These are phyloP conservation scores for Streptopelia turtur DNA, from an alignment of 2,797 vertebrate genomes.

Conservation along the genomic window DNA sequence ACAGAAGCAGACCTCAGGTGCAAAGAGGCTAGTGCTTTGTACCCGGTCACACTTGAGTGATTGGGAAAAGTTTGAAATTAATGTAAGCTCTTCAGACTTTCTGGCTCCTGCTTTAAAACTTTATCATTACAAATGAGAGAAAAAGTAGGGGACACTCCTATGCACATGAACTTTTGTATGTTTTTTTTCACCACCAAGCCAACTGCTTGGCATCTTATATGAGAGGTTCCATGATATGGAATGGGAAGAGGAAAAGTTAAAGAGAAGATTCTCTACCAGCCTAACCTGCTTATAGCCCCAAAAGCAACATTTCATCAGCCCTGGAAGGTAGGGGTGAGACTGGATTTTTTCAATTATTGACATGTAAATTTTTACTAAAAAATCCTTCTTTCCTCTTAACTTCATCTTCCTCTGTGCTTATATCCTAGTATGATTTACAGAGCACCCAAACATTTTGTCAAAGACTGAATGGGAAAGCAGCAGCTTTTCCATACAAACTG, in stretches of 20 bases:
- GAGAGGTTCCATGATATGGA: neutral
- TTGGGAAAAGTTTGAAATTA: neutral
- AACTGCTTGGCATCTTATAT: neutral
- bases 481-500: conserved; percentile 20
- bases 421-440: conserved; percentile 26
- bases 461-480: conserved; percentile 12
- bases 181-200: neutral
- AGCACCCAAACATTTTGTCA: conserved; percentile 46
- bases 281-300: neutral
- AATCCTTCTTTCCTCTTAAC: neutral
- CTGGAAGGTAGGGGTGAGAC: neutral
- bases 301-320: neutral
- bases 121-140: neutral
- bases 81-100: neutral
- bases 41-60: neutral
- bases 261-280: neutral
- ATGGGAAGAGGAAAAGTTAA: neutral
- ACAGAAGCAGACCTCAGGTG: neutral
- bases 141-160: fast-evolving
- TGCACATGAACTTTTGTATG: neutral
- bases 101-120: neutral
- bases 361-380: neutral
- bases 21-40: neutral
- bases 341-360: neutral
- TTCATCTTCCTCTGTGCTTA: neutral